Evolutionary conservation across 2,113 vertebrate genomes (phyloP).

Genomic region (Amphiprion ocellaris): DNA sequence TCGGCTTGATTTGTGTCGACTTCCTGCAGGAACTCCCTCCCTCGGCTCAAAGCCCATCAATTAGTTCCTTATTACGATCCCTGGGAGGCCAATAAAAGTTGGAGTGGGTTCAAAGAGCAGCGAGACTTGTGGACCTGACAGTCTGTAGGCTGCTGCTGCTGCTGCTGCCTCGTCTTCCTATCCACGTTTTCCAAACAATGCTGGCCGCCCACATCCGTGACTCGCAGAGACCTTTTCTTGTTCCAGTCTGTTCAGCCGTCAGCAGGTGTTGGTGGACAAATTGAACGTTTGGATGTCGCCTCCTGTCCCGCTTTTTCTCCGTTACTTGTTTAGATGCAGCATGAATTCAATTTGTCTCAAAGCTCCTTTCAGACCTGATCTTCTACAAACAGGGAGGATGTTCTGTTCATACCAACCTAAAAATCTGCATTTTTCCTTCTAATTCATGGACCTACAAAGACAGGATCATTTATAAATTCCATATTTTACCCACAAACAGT

Average conservation of each 20-base stretch:
- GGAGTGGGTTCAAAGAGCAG: conserved; percentile 72
- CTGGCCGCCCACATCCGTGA: conserved; percentile 41
- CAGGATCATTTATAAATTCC: no score
- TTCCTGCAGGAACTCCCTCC: conserved; percentile 75
- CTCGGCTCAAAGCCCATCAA: conserved; percentile 81
- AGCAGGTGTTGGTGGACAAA: conserved; percentile 22
- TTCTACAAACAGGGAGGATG: no score
- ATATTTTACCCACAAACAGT: no score
- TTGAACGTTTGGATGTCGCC: background rate
- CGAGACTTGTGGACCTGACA: conserved; percentile 34
- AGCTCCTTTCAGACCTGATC: no score
- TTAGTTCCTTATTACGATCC: conserved; percentile 84
- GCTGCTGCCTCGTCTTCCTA: background rate
- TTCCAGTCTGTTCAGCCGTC: background rate
- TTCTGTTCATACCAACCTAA: no score
- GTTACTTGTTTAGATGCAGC: no score
- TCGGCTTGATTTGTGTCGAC: conserved; percentile 80
- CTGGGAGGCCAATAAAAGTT: conserved; percentile 78
- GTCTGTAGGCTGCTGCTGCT: conserved; percentile 13
- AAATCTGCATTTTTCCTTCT: no score
- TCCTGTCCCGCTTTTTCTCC: background rate
- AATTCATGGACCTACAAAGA: no score
- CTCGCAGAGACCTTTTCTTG: background rate
- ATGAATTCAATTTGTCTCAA: no score
- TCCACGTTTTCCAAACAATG: conserved; percentile 54